Conservation (phyloP, 2,797 vertebrate genomes). For the Myripristis jacobus region DNA sequence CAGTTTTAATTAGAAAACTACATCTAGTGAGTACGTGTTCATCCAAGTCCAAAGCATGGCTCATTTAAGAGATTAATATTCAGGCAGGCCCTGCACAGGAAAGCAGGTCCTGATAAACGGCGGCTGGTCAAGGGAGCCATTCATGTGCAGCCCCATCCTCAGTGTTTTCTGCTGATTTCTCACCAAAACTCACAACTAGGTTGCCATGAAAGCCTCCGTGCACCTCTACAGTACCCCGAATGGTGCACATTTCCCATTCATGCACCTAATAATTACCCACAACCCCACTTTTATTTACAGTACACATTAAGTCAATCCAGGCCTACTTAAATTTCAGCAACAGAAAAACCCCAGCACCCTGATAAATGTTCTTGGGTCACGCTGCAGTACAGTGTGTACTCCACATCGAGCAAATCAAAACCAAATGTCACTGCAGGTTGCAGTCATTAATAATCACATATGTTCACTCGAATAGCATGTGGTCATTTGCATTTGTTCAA, state of each 20-base stretch:
- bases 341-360: constrained; percentile 59
- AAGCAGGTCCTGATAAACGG: constrained; percentile 58
- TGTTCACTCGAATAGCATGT: constrained; percentile 61
- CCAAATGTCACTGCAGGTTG: constrained; percentile 74
- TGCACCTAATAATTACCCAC: constrained; percentile 35
- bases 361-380: constrained; percentile 61
- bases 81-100: constrained; percentile 54
- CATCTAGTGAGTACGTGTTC: constrained; percentile 73
- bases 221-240: constrained; percentile 41
- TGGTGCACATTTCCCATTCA: constrained; percentile 48
- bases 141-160: constrained; percentile 62
- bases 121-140: constrained; percentile 67
- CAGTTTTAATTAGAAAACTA: constrained; percentile 82
- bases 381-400: constrained; percentile 24
- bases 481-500: constrained; percentile 75
- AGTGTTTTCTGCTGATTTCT: constrained; percentile 54
- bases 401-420: constrained; percentile 69
- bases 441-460: constrained; percentile 58
- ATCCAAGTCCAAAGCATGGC: constrained; percentile 72
- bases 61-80: constrained; percentile 83
- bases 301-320: constrained; percentile 36
- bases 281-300: constrained; percentile 59
- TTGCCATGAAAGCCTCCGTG: constrained; percentile 50
- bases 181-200: constrained; percentile 23
- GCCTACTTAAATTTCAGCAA: constrained; percentile 39